A percentile compares a stretch with the other conserved stretches of the same genome.
Conservation (phyloP, 2,797 vertebrate genomes). For the Poecile montanus region DNA sequence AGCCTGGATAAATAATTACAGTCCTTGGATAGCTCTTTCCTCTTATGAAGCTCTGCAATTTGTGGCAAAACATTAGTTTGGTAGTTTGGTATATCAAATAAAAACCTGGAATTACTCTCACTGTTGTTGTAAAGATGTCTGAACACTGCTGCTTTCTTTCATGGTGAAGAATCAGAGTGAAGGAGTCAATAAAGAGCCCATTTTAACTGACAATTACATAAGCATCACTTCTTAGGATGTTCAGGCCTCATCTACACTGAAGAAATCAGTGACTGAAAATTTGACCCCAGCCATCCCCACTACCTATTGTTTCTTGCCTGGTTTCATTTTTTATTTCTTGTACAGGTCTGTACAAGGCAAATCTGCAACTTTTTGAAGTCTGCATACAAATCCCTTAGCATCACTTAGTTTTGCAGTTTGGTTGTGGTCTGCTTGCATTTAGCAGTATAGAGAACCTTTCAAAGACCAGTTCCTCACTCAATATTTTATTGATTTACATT, state of each 20-base stretch:
- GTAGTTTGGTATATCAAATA: not conserved
- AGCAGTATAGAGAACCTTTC: not conserved
- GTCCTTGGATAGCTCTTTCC: not conserved
- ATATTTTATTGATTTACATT: not conserved
- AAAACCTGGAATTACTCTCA: not conserved
- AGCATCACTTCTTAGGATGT: not conserved
- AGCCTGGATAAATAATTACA: not conserved
- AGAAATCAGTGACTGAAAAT: not conserved
- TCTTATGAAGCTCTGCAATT: not conserved
- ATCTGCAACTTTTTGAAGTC: not conserved
- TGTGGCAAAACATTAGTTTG: not conserved
- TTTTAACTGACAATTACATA: not conserved
- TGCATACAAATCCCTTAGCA: not conserved
- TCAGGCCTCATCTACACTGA: not conserved
- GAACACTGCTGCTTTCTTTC: not conserved
- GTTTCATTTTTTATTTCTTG: not conserved
- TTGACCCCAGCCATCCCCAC: not conserved
- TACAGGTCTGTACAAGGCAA: not conserved
- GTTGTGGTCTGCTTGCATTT: not conserved
- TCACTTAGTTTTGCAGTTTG: not conserved
- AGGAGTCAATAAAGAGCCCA: not conserved
- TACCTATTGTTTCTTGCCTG: not conserved
- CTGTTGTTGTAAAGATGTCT: not conserved
- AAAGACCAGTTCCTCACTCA: not conserved
- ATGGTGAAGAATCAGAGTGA: not conserved